phyloP scores from a whole-genome alignment of 2,113 vertebrate genomes.

The Balaeniceps rex region DNA sequence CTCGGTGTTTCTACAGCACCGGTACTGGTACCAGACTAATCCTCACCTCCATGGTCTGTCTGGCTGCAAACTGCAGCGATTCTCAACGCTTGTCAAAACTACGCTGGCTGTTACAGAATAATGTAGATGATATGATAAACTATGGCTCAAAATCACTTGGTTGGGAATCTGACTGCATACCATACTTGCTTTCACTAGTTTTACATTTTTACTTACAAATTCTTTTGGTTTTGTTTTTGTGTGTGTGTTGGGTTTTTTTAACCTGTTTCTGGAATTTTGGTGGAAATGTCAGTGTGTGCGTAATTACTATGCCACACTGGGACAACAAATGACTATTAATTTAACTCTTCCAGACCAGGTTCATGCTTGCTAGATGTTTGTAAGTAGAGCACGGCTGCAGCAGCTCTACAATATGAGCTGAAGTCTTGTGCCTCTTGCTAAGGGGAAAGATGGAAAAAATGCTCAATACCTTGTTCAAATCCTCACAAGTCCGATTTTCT shows the following conservation, averaged over 20 bases:
- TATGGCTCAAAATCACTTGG: not conserved
- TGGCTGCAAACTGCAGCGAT: not conserved
- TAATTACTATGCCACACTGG: not conserved
- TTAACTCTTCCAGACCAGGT: not conserved
- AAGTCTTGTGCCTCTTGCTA: not conserved
- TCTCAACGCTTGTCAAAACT: not conserved
- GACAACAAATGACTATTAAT: not conserved
- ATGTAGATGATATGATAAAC: fast-evolving
- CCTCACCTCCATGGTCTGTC: not conserved
- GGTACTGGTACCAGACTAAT: not conserved
- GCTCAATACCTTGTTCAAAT: not conserved
- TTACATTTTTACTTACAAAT: not conserved
- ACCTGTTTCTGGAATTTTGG: not conserved
- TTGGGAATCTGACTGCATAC: not conserved
- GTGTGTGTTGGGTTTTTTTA: not conserved
- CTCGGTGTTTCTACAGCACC: fast-evolving
- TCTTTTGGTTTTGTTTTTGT: not conserved
- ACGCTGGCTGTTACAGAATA: not conserved
- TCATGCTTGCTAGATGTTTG: not conserved
- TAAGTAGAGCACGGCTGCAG: not conserved
- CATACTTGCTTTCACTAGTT: not conserved
- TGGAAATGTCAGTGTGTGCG: not conserved
- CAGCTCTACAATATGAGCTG: not conserved
- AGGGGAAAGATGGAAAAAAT: not conserved
- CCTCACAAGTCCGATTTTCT: not conserved